A percentile compares a stretch with the other conserved stretches of the same genome.
Evolutionary conservation across 2,113 vertebrate genomes (phyloP).

Genomic region (Fregetta grallaria): DNA sequence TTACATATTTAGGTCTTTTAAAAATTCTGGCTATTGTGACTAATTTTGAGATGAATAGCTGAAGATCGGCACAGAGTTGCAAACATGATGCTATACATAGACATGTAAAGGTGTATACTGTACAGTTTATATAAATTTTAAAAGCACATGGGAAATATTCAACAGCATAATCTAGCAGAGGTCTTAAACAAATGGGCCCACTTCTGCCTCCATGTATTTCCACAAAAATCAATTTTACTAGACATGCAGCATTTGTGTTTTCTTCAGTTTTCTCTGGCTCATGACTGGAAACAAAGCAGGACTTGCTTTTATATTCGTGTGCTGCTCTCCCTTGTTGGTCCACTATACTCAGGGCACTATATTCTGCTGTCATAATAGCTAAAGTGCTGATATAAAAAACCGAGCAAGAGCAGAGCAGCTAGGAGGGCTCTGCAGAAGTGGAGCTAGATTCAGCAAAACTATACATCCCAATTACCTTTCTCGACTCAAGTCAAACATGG

Average conservation of each 20-base stretch:
- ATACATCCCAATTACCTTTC: neutral
- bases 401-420: conserved; percentile 27
- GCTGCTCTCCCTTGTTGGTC: conserved; percentile 36
- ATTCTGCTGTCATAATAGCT: neutral
- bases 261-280: conserved; percentile 31
- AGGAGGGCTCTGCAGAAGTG: conserved; percentile 5
- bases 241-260: conserved; percentile 11
- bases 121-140: conserved; percentile 17
- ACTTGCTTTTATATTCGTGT: neutral
- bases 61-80: conserved; percentile 46
- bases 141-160: neutral
- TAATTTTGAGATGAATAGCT: conserved; percentile 53
- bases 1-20: neutral
- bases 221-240: neutral
- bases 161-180: neutral
- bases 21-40: conserved; percentile 22
- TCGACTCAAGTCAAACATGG: neutral
- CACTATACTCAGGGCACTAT: conserved; percentile 23
- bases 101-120: neutral
- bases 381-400: conserved; percentile 44
- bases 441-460: neutral
- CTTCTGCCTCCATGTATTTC: neutral
- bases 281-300: neutral
- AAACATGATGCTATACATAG: conserved; percentile 17
- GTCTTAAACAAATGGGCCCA: neutral